Base-by-base conservation (phyloP, 1,140 invertebrate species). In the Cotesia chilonis region DNA sequence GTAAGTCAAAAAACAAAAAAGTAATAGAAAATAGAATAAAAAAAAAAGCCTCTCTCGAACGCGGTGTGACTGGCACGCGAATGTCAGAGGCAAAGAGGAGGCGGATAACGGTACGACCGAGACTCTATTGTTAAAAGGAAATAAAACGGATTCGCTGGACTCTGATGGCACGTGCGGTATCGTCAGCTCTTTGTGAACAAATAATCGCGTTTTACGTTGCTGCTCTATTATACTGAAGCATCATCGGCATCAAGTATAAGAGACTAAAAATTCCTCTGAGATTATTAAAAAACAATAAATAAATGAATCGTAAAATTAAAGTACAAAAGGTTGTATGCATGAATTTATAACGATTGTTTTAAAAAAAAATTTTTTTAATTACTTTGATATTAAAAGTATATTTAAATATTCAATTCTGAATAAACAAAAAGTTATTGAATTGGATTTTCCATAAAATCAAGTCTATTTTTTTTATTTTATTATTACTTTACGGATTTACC, bases 91-190 rank as follows among this genome's bases (percentile, higher is more conserved):
- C 20, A 67, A 54, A 38, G 61, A 63, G 17, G 35, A 52, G 35
- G 71, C 47, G 71, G 20, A 65, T 37, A 65, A 37, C 66, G 38
- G 54, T 36, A 47, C 47, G 51, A 51, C 10, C 66, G 65, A 60
- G 71, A 68, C 38, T 59, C 71, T 69, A 73, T 73, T 73, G 71
- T 73, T 68, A 35, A 68, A 17, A 68, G 66, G 41, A 59, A 73
- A 73, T 73, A 69, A 73, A 73, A 73, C 66, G 68, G 66, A 68
- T 73, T 73, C 65, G 55, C 35, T 51, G 55, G 63, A 67, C 36
- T 61, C 66, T 68, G 38, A 68, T 73, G 68, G 66, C 57, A 68
- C 52, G 66, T 68, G 66, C 59, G 47, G 47, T 64, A 63, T 73
- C 71, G 66, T 59, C 38, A 52, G 12, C 12, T 52, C 71, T 69